These are phyloP conservation scores for Odontocolon sp. DNA, from an alignment of 2,888 invertebrate genomes.

Conservation along the genomic window DNA sequence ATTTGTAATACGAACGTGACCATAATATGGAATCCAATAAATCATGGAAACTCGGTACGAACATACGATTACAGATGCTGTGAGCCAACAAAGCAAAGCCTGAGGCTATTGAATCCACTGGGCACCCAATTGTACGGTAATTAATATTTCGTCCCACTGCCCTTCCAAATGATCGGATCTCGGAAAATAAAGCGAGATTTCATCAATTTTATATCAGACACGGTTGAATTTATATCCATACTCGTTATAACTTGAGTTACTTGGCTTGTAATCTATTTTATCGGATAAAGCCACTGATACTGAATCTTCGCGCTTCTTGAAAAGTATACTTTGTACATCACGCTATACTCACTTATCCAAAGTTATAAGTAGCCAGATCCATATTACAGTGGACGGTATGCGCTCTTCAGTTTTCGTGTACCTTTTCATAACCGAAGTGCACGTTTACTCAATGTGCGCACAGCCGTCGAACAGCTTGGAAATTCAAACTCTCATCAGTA, in stretches of 20 bases:
- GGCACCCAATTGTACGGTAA: constrained; percentile 46
- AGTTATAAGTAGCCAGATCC: not conserved
- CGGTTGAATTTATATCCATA: not conserved
- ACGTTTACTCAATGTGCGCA: not conserved
- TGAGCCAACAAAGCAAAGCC: constrained; percentile 41
- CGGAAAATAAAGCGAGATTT: too few species aligned
- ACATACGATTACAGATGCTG: constrained; percentile 37
- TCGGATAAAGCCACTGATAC: not conserved
- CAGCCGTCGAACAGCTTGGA: constrained; percentile 27
- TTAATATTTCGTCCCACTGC: constrained; percentile 44
- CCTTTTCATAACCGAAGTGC: constrained; percentile 21
- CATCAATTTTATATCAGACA: not conserved
- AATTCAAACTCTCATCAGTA: constrained; percentile 32
- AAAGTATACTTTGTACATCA: constrained; percentile 2
- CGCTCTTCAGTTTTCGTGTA: constrained; percentile 24
- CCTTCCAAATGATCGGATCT: too few species aligned
- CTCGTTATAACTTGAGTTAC: not conserved
- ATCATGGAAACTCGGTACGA: constrained; percentile 19
- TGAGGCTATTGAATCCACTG: constrained; percentile 46
- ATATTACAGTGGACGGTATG: not conserved
- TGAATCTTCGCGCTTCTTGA: constrained; percentile 11
- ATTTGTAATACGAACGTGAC: constrained; percentile 12
- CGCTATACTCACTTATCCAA: constrained; percentile 6
- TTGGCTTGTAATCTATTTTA: not conserved
- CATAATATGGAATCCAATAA: constrained; percentile 30